Evolutionary conservation across 2,888 invertebrate genomes (phyloP), one percentile per base, ranked within the genome.

Genomic region (Lithophane leautieri): DNA sequence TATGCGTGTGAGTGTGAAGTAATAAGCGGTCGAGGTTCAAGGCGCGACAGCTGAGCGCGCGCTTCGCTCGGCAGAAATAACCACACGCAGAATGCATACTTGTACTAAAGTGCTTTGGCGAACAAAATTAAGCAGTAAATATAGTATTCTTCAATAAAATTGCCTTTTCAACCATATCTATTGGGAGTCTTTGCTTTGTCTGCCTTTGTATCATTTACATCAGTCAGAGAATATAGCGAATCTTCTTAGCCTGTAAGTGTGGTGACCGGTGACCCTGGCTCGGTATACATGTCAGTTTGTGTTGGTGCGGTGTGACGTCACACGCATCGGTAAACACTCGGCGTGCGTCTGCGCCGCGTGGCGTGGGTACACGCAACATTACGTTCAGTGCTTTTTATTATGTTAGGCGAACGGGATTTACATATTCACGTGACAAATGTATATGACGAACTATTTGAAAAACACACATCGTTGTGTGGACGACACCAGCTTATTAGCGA

Each of bases 11-110:
- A 60, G 50, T 52, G 65, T 81, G 68, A 70, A 76, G 77, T 73
- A 73, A 83, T 58, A 60, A 60, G 62, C 70, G 78, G 69, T 82
- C 78, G 85, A 82, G 79, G 83, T 82, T 83, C 83, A 82, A 85
- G 83, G 78, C 65, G 65, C 40, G 40, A 9, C 19, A 14, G 65
- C 7, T 11, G n/a, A n/a, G 76, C 58, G 54, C 81, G 54, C 22
- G 81, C 70, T 60, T 25, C 47, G 4, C 47, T 44, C 6, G 22
- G 25, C 28, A 40, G 22, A 58, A 56, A 52, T 56, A 66, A 62
- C 25, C 47, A 58, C 25, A 54, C 47, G 22, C 52, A 58, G 56
- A 76, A 66, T 50, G 11, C 56, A 19, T 42, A 69, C 72, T 58
- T 66, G 54, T 56, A 22, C 42, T 28, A 22, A 40, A n/a, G 28